A percentile compares a stretch with the other conserved stretches of the same genome.
Conservation (phyloP, 1,140 invertebrate genomes). For the Leptinotarsa lineolata region DNA sequence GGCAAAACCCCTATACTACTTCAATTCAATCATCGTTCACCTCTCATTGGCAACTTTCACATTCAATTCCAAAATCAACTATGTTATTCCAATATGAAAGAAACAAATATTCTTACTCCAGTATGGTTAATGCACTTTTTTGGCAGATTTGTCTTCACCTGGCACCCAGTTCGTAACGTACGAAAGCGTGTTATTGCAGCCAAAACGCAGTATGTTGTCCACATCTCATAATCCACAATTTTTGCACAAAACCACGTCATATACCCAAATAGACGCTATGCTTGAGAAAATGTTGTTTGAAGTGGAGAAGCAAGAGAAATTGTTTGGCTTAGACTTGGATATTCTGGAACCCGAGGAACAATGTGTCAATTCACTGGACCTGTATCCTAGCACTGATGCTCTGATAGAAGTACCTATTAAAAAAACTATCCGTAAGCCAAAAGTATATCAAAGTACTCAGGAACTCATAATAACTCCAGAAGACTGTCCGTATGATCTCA, state of each 20-base stretch:
- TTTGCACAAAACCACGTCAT: constrained; percentile 43
- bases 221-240: constrained; percentile 23
- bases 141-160: constrained; percentile 29
- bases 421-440: constrained; percentile 39
- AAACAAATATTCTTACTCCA: constrained; percentile 54
- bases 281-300: constrained; percentile 52
- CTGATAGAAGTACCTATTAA: constrained; percentile 54
- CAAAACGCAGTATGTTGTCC: constrained; percentile 39
- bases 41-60: constrained; percentile 28
- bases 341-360: constrained; percentile 40
- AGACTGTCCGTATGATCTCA: constrained; percentile 37
- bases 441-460: constrained; percentile 41
- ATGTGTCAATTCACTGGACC: constrained; percentile 52
- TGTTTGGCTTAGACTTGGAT: constrained; percentile 47
- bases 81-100: not conserved
- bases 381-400: constrained; percentile 50
- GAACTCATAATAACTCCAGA: constrained; percentile 31
- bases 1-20: constrained; percentile 19
- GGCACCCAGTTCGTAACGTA: constrained; percentile 43
- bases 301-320: constrained; percentile 50
- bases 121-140: constrained; percentile 49
- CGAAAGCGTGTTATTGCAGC: constrained; percentile 49
- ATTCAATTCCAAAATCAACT: constrained; percentile 16
- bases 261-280: constrained; percentile 52
- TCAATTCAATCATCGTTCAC: constrained; percentile 35